Percentiles rank a stretch among this genome's conserved stretches.
phyloP scores from a whole-genome alignment of 2,797 vertebrate genomes.

The Propithecus deckenii region DNA sequence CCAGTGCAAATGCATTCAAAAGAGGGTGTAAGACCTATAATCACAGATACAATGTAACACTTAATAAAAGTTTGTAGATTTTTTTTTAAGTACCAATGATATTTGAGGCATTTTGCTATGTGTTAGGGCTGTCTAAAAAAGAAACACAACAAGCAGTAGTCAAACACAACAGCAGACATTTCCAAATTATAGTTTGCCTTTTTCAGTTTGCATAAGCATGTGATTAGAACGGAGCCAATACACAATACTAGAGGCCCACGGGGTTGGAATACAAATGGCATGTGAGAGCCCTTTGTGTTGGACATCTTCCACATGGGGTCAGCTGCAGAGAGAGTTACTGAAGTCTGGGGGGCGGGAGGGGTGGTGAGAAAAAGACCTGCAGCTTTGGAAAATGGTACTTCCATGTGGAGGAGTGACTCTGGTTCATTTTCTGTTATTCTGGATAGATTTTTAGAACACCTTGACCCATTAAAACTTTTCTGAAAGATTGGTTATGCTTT shows the following conservation, averaged over 20 bases:
- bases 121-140: not conserved
- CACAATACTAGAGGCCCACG: not conserved
- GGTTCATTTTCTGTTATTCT: not conserved
- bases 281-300: not conserved
- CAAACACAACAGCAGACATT: conserved; percentile 47
- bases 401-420: not conserved
- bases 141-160: conserved; percentile 27
- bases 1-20: not conserved
- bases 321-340: not conserved
- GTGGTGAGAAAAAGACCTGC: not conserved
- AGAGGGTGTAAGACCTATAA: not conserved
- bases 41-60: not conserved
- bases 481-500: not conserved
- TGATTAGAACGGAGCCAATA: conserved; percentile 46
- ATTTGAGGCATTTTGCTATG: not conserved
- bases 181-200: conserved; percentile 66
- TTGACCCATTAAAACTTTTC: not conserved
- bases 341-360: too few relatives aligned
- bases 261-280: conserved; percentile 38
- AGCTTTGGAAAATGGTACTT: not conserved
- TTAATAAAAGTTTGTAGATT: not conserved
- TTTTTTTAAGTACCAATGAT: not conserved
- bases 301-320: not conserved
- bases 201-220: conserved; percentile 40
- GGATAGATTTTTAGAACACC: not conserved